These are phyloP conservation scores for Exocentrus adspersus DNA, from an alignment of 2,888 invertebrate species.

Conservation along the genomic window DNA sequence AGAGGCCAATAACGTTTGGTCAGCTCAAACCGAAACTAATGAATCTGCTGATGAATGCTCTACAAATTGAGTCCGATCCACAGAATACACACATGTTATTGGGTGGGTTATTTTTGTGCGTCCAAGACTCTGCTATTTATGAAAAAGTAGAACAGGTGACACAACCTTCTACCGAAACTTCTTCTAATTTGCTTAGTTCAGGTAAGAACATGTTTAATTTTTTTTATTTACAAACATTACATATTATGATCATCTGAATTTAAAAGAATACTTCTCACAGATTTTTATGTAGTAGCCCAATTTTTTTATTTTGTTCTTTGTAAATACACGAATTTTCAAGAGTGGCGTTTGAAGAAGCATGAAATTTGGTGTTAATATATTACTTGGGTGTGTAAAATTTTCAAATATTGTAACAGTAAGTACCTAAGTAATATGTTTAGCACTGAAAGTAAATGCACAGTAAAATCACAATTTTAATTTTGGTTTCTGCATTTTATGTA, in stretches of 20 bases:
- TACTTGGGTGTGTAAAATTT: no score
- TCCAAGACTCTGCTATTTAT: conserved; percentile 81
- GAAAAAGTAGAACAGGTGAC: conserved; percentile 76
- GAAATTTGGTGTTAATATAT: not conserved
- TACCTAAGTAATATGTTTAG: not conserved
- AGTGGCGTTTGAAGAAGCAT: not conserved
- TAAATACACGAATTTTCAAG: not conserved
- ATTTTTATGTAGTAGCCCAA: no score
- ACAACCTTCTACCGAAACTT: conserved; percentile 66
- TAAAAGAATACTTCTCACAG: no score
- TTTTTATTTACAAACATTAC: no score
- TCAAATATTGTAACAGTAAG: not conserved
- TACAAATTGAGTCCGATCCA: conserved; percentile 86
- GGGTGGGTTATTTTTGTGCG: conserved; percentile 80
- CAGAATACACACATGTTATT: conserved; percentile 89
- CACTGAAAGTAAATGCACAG: conserved; percentile 19
- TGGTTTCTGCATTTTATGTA: conserved; percentile 40
- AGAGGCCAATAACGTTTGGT: conserved; percentile 68
- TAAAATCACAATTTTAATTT: conserved; percentile 27
- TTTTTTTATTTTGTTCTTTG: not conserved
- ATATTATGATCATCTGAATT: no score
- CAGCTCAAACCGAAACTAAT: conserved; percentile 79
- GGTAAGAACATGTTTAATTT: no score
- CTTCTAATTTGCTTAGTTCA: conserved; percentile 74
- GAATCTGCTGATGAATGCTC: conserved; percentile 83